Evolutionary conservation across 2,797 vertebrate genomes (phyloP), one percentile per base, ranked within the genome.

Genomic region (Sebastes glaucus): DNA sequence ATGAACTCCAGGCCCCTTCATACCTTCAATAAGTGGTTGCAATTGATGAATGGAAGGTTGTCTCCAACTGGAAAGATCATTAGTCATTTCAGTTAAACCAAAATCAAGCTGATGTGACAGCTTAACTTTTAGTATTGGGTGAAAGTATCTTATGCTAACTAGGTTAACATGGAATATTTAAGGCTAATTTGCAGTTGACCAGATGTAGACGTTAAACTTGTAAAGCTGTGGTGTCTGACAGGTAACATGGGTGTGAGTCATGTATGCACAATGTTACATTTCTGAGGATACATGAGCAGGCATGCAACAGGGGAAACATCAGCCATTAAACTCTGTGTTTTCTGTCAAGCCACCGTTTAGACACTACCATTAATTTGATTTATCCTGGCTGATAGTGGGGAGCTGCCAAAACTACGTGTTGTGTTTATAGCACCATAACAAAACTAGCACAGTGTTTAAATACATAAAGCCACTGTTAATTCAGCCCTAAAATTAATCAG

Each of bases 311-410:
- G 59, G 33, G 7, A 23, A 18, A 64, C 38, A 49, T 22, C 18
- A 27, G 59, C 64, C 35, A 75, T 71, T 83, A 83, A 81, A 71
- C 5, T 28, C 6, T 56, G 28, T 74, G 77, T 79, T 87, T 87
- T 78, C 68, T 77, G 73, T 80, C 66, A 75, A 67, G 59, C 38
- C 33, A 49, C 66, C n/a, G 49, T 86, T 72, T 73, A 68, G 69
- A 80, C 60, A 42, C 56, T 4, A 23, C 23, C 32, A 65, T 71
- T 78, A 76, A 73, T 86, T 64, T 49, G 56, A 81, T 81, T 77
- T 38, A 75, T 49, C 53, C 53, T 3, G n/a, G 33, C 65, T 71
- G 42, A 77, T 65, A 42, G 56, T 18, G 33, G 0, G 42, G 33
- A 69, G 52, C 79, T 78, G 35, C 46, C 57, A 25, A 25, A 67